Evolutionary conservation across 2,113 vertebrate genomes (phyloP).

Genomic region (Asarcornis scutulata): DNA sequence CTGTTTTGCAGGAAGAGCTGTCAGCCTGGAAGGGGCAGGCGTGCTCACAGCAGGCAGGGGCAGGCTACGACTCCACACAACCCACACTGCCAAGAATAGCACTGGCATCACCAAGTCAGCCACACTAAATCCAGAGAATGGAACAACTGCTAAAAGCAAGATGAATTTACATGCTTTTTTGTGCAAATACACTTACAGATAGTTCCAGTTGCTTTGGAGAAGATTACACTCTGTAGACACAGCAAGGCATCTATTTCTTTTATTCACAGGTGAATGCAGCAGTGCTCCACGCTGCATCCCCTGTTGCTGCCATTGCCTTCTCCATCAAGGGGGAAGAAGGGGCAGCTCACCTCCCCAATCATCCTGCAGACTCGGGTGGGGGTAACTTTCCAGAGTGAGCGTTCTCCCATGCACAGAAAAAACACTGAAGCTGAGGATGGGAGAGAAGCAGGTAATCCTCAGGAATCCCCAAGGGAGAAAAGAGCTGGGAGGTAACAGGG

Average conservation of each 20-base stretch:
- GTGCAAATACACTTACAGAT: neutral
- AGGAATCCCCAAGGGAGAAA: neutral
- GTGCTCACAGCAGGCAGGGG: neutral
- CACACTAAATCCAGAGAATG: neutral
- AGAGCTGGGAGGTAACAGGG: neutral
- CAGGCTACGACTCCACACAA: neutral
- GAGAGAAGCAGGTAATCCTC: neutral
- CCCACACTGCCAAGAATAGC: neutral
- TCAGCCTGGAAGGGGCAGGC: too few species aligned
- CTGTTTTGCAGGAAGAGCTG: neutral
- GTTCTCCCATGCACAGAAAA: neutral
- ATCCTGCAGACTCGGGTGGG: accelerated
- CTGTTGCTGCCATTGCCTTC: neutral
- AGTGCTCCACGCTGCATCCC: neutral
- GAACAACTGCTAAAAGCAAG: neutral
- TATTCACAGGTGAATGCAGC: neutral
- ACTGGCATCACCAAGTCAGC: neutral
- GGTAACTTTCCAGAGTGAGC: neutral
- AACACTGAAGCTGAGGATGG: neutral
- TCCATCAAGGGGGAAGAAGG: neutral
- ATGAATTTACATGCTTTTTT: neutral
- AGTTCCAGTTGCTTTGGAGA: neutral
- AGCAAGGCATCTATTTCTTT: neutral
- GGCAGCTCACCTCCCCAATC: neutral
- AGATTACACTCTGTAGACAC: neutral